phyloP scores from a whole-genome alignment of 1,140 invertebrate species.

The Argopecten irradians region DNA sequence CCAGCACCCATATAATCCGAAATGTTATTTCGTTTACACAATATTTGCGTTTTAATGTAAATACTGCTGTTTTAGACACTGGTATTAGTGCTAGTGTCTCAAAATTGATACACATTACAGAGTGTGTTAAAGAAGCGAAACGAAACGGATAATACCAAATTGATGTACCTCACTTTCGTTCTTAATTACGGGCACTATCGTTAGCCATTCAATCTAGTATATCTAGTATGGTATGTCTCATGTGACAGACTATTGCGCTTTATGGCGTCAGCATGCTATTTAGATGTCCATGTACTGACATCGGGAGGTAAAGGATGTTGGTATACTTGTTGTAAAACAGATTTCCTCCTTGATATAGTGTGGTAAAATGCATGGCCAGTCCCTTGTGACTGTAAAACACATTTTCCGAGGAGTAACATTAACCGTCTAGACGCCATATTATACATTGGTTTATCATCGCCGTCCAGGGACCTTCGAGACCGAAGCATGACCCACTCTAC shows the following conservation, averaged over 20 bases:
- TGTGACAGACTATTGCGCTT: neutral
- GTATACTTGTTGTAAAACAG: neutral
- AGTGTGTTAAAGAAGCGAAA: neutral
- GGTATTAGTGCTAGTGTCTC: neutral
- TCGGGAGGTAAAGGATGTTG: neutral
- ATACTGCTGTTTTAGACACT: neutral
- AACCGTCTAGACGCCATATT: neutral
- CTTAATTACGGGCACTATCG: neutral
- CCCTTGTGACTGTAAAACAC: neutral
- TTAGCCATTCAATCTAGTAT: neutral
- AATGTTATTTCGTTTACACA: neutral
- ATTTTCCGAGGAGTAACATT: neutral
- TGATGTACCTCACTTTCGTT: neutral
- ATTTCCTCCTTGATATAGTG: neutral
- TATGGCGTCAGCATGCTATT: neutral
- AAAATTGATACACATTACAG: neutral
- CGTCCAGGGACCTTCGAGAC: neutral
- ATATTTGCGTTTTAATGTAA: neutral
- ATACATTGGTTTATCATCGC: neutral
- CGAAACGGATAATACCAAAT: neutral
- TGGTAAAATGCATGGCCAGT: neutral
- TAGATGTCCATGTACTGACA: neutral
- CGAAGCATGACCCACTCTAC: neutral
- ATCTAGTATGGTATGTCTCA: neutral
- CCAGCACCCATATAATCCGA: neutral